Conservation (phyloP, 2,888 invertebrate species). For the Apomyelois bistriatella region DNA sequence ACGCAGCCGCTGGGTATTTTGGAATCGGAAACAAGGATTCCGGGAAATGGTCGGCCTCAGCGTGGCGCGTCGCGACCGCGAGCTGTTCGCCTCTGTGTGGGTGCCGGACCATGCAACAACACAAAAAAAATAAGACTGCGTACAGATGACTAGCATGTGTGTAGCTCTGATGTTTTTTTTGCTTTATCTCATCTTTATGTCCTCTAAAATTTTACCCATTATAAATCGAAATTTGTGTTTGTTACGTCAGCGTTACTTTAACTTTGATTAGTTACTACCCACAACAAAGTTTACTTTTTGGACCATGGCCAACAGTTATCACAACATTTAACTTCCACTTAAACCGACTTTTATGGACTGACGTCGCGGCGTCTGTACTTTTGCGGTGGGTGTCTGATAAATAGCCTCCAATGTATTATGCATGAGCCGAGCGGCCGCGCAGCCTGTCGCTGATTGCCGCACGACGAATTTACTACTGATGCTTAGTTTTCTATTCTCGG, state of each 20-base stretch:
- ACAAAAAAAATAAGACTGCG: not conserved
- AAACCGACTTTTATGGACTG: too few relatives aligned
- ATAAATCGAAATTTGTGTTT: too few relatives aligned
- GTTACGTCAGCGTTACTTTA: too few relatives aligned
- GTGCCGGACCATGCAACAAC: not conserved
- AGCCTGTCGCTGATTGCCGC: constrained; percentile 2
- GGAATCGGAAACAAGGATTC: constrained; percentile 77
- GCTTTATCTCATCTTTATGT: too few relatives aligned
- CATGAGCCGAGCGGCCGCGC: not conserved
- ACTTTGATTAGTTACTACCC: too few relatives aligned
- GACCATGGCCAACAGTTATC: too few relatives aligned
- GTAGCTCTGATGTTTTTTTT: too few relatives aligned
- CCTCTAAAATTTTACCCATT: too few relatives aligned
- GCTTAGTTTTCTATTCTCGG: constrained; percentile 10
- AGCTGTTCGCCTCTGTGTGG: constrained; percentile 14
- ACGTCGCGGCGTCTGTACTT: not conserved
- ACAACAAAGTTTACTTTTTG: too few relatives aligned
- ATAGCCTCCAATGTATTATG: constrained; percentile 22
- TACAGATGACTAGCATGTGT: too few relatives aligned
- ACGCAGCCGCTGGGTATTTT: constrained; percentile 66
- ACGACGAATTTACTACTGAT: constrained; percentile 11
- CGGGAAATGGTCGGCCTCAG: constrained; percentile 67
- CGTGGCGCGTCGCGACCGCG: constrained; percentile 19
- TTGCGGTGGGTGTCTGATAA: constrained; percentile 27
- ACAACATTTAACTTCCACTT: not conserved